Evolutionary conservation across 2,888 invertebrate genomes (phyloP).

Genomic region (Sminthurides aquaticus): DNA sequence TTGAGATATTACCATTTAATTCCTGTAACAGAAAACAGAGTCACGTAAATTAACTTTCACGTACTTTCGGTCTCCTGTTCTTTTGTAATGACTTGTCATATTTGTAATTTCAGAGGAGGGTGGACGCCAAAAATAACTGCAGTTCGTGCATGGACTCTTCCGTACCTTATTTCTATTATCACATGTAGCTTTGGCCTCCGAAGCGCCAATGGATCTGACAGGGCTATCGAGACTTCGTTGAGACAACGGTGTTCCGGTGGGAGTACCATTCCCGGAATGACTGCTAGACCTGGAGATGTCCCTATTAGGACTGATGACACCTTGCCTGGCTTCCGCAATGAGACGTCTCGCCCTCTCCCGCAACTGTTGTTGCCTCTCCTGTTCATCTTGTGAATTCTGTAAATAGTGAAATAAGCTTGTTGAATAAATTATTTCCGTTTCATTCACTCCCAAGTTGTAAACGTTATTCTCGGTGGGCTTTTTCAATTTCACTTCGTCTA

Average conservation of each 20-base stretch:
- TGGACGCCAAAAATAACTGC: neutral
- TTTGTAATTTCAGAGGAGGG: no score
- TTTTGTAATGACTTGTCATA: no score
- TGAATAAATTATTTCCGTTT: conserved; percentile 11
- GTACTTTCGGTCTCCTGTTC: neutral
- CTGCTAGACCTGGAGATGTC: conserved; percentile 41
- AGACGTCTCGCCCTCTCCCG: conserved; percentile 80
- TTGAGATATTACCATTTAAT: conserved; percentile 53
- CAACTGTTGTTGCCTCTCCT: conserved; percentile 76
- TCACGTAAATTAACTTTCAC: conserved; percentile 38
- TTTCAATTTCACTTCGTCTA: neutral
- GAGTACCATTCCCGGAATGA: conserved; percentile 38
- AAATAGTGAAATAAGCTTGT: conserved; percentile 5
- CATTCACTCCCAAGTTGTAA: neutral
- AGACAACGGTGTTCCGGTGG: conserved; percentile 31
- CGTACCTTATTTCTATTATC: conserved; percentile 41
- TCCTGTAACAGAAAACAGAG: conserved; percentile 46
- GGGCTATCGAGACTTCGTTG: conserved; percentile 40
- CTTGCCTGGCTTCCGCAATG: conserved; percentile 75
- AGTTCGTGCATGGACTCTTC: neutral
- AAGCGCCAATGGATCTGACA: conserved; percentile 24
- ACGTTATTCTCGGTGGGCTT: neutral
- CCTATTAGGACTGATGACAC: conserved; percentile 48
- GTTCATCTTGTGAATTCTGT: conserved; percentile 56
- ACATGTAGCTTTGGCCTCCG: conserved; percentile 37